Evolutionary conservation across 2,113 vertebrate genomes (phyloP).

Genomic region (Eptesicus fuscus): DNA sequence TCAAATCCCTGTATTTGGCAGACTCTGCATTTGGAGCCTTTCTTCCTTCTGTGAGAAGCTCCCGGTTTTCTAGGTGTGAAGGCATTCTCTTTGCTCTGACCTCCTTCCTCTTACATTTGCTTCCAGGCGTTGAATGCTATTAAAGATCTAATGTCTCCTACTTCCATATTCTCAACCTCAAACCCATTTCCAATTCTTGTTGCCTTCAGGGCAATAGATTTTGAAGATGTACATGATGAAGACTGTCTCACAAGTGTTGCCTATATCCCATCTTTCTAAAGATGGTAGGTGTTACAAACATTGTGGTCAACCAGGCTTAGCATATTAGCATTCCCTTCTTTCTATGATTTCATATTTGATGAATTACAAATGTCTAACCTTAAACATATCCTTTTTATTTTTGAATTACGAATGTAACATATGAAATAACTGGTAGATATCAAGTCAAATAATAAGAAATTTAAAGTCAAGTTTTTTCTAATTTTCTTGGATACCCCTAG

Average conservation of each 20-base stretch:
- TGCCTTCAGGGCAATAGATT: neutral
- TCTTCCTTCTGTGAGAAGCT: neutral
- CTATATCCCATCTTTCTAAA: neutral
- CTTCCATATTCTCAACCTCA: neutral
- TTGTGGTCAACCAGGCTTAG: neutral
- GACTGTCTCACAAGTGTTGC: neutral
- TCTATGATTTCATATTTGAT: neutral
- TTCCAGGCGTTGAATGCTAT: neutral
- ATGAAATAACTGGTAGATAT: neutral
- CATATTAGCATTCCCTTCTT: neutral
- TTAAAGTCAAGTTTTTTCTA: neutral
- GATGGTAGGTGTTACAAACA: neutral
- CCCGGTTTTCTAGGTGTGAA: neutral
- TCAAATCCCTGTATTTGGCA: neutral
- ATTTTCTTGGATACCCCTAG: neutral
- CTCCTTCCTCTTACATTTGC: neutral
- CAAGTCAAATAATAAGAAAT: constrained; percentile 3
- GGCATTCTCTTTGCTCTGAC: neutral
- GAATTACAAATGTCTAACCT: neutral
- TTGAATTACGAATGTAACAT: neutral
- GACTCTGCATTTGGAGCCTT: neutral
- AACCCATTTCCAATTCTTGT: neutral
- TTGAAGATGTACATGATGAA: neutral
- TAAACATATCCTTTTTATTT: neutral
- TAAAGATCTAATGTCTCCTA: neutral